Conservation (phyloP, 2,113 vertebrate species). For the Pluvianellus socialis region DNA sequence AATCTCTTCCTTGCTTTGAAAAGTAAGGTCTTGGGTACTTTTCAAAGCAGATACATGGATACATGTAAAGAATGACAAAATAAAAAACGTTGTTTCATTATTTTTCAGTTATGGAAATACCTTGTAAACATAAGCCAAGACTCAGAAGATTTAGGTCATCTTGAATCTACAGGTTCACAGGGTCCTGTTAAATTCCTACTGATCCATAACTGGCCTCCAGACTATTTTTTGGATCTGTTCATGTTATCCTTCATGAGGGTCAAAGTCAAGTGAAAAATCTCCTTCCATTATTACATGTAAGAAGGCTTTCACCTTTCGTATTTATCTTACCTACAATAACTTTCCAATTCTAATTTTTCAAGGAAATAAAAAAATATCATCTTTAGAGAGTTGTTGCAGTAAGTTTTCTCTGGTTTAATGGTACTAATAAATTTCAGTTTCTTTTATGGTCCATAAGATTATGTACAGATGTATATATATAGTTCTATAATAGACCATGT, state of each 20-base stretch:
- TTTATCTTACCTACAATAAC: neutral
- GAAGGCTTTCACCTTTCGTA: neutral
- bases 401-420: neutral
- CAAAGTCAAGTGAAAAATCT: neutral
- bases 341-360: neutral
- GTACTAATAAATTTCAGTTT: neutral
- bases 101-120: neutral
- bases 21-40: neutral
- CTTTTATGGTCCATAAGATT: neutral
- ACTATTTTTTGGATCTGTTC: neutral
- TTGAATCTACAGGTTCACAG: neutral
- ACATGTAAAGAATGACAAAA: neutral
- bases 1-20: neutral
- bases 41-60: neutral
- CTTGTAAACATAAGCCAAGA: neutral
- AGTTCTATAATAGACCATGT: neutral
- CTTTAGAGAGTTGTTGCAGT: neutral
- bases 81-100: neutral
- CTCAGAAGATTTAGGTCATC: neutral
- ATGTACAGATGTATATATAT: accelerated
- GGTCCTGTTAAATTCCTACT: neutral
- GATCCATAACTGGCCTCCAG: neutral
- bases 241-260: neutral
- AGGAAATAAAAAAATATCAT: neutral
- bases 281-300: neutral